A percentile compares a stretch with the other conserved stretches of the same genome.
Evolutionary conservation across 2,888 invertebrate species (phyloP).

Genomic region (Chelonus formosanus): DNA sequence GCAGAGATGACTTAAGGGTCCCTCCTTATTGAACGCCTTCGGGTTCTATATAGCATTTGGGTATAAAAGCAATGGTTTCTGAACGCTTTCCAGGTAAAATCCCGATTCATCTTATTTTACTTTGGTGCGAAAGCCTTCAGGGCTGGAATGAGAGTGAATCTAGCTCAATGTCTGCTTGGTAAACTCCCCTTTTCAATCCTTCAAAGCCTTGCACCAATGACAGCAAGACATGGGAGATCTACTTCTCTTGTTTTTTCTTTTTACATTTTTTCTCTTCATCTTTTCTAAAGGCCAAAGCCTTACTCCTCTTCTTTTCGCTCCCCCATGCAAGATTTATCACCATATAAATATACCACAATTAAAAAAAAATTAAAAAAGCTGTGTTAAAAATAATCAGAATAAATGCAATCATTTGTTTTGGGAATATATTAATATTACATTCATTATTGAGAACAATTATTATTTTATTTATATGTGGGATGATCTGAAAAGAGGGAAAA

Average conservation of each 20-base stretch:
- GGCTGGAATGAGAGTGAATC: neutral
- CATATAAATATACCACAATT: neutral
- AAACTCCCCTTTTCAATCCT: slow-evolving; percentile 11
- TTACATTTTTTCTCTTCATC: neutral
- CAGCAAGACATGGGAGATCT: slow-evolving; percentile 9
- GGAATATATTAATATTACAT: too few relatives aligned
- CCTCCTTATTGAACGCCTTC: neutral
- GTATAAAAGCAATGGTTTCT: slow-evolving; percentile 21
- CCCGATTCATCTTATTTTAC: slow-evolving; percentile 25
- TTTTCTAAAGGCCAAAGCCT: too few relatives aligned
- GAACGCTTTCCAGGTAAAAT: slow-evolving; percentile 30
- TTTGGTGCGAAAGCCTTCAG: slow-evolving; percentile 20
- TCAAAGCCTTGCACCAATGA: slow-evolving; percentile 4
- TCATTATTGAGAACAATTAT: too few relatives aligned
- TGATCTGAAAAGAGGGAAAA: neutral
- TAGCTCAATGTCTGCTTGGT: slow-evolving; percentile 10
- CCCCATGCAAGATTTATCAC: slow-evolving; percentile 3
- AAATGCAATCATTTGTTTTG: neutral
- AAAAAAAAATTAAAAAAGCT: neutral
- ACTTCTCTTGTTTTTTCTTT: neutral
- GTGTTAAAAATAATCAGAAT: neutral
- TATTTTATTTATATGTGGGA: too few relatives aligned
- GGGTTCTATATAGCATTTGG: slow-evolving; percentile 1
- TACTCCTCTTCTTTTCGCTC: neutral
- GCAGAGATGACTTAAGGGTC: slow-evolving; percentile 4